phyloP scores from a whole-genome alignment of 1,140 invertebrate species.

The Papilio polyxenes region DNA sequence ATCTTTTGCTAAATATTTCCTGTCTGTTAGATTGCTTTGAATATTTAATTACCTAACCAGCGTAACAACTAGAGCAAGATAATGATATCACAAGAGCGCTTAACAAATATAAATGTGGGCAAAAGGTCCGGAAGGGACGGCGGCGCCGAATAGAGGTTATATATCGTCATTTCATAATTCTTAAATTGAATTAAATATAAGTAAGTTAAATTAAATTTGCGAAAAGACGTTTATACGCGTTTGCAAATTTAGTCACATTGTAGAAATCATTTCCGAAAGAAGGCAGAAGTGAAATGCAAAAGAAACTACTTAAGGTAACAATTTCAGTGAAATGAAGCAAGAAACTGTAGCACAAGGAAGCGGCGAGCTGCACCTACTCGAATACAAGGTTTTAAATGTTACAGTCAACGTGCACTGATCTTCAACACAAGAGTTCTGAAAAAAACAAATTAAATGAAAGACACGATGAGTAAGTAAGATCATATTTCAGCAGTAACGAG shows the following conservation, averaged over 20 bases:
- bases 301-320: not conserved
- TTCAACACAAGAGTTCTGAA: too few species aligned
- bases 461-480: too few species aligned
- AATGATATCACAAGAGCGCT: not conserved
- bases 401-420: not conserved
- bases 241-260: too few species aligned
- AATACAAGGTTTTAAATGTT: not conserved
- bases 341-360: not conserved
- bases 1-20: not conserved
- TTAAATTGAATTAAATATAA: too few species aligned
- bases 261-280: too few species aligned
- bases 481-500: too few species aligned
- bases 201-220: too few species aligned
- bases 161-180: too few species aligned
- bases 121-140: constrained; percentile 4
- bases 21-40: not conserved
- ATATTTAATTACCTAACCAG: not conserved
- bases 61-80: not conserved
- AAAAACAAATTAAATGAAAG: too few species aligned
- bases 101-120: not conserved
- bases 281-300: not conserved
- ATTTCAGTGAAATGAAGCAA: not conserved
- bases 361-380: not conserved
- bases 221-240: too few species aligned
- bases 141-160: not conserved